Percentiles rank a stretch among this genome's conserved stretches.
These are phyloP conservation scores for Microtus ochrogaster DNA, from an alignment of 2,113 vertebrate species.

Conservation along the genomic window DNA sequence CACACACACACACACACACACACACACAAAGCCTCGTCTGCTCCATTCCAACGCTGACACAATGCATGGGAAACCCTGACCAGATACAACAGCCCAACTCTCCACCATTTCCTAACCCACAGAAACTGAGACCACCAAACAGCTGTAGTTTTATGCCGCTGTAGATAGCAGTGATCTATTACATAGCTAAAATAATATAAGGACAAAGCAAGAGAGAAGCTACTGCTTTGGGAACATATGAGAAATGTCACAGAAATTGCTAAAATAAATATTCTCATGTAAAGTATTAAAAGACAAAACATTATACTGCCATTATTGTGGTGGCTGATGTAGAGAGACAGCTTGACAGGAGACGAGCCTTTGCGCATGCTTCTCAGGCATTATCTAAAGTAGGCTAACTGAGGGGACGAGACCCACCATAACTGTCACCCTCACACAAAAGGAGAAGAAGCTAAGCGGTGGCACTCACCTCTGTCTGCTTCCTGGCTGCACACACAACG, in stretches of 20 bases:
- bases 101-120: not conserved
- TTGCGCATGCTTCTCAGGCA: not conserved
- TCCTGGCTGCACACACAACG: not conserved
- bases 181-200: not conserved
- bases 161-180: not conserved
- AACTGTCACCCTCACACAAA: not conserved
- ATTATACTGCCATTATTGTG: not conserved
- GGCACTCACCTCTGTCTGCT: not conserved
- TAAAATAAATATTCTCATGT: not conserved
- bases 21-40: not conserved
- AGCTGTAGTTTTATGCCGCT: not conserved
- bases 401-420: not conserved
- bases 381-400: not conserved
- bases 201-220: not conserved
- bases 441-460: not conserved
- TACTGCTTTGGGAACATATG: not conserved
- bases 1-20: not conserved
- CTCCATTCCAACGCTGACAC: not conserved
- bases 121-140: not conserved
- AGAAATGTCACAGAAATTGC: not conserved
- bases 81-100: not conserved
- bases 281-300: not conserved
- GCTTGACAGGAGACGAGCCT: not conserved
- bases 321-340: not conserved
- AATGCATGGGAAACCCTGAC: not conserved